A percentile compares a stretch with the other conserved stretches of the same genome.
phyloP scores from a whole-genome alignment of 2,797 vertebrate species.

The Intellagama lesueurii region DNA sequence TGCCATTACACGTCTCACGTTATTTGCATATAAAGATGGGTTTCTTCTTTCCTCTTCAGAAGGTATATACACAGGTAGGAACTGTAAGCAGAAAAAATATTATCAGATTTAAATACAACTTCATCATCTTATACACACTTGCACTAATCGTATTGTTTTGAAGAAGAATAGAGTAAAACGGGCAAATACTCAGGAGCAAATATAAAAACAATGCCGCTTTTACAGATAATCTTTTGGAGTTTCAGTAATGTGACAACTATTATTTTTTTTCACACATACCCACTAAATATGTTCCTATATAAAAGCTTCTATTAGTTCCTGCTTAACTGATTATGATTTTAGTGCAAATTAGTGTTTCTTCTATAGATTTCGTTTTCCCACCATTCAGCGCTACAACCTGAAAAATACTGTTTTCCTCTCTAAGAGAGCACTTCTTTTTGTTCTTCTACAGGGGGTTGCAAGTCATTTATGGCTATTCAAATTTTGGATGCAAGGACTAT shows the following conservation, averaged over 20 bases:
- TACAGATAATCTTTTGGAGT: background rate
- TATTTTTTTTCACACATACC: background rate
- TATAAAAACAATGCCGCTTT: background rate
- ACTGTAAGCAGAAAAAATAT: constrained; percentile 81
- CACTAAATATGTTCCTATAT: too few species aligned
- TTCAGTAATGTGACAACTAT: background rate
- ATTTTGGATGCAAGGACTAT: too few species aligned
- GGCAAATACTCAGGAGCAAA: background rate
- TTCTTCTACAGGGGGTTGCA: too few species aligned
- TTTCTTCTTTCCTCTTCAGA: constrained; percentile 93
- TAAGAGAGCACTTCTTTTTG: background rate
- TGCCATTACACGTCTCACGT: constrained; percentile 94
- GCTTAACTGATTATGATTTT: background rate
- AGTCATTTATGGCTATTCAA: too few species aligned
- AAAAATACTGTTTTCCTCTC: background rate
- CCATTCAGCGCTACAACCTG: background rate
- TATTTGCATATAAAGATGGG: constrained; percentile 92
- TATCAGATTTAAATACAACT: constrained; percentile 27
- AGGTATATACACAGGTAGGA: constrained; percentile 93
- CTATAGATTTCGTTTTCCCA: background rate
- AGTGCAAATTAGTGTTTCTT: background rate
- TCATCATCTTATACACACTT: background rate
- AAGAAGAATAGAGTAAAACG: background rate
- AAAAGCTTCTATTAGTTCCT: too few species aligned
- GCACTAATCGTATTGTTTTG: background rate